These are phyloP conservation scores for Bombus turneri DNA, from an alignment of 1,140 invertebrate genomes.

Conservation along the genomic window DNA sequence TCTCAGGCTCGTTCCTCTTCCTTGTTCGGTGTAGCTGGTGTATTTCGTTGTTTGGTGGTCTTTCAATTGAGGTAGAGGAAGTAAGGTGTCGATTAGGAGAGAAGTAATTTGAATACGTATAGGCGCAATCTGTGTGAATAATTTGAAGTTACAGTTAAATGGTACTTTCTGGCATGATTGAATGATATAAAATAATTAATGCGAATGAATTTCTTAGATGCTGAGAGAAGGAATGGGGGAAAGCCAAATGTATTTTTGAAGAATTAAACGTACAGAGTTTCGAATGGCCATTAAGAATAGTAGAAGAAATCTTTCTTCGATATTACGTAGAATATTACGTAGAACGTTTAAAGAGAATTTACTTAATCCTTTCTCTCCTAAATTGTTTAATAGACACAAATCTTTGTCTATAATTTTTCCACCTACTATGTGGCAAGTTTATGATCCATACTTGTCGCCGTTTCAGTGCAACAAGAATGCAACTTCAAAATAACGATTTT, in stretches of 20 bases:
- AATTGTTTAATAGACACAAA: not conserved
- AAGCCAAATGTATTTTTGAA: not conserved
- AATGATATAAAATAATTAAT: not conserved
- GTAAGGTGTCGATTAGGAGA: too few relatives aligned
- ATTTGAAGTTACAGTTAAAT: not conserved
- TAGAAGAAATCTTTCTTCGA: not conserved
- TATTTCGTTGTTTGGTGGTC: not conserved
- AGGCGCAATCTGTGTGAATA: not conserved
- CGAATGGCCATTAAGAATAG: too few relatives aligned
- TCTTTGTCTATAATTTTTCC: not conserved
- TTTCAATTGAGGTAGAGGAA: not conserved
- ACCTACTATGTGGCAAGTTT: not conserved
- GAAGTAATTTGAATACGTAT: too few relatives aligned
- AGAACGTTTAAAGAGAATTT: not conserved
- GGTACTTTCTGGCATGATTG: not conserved
- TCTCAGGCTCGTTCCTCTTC: slow-evolving; percentile 7
- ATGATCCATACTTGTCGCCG: too few relatives aligned
- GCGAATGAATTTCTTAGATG: too few relatives aligned
- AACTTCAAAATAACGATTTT: too few relatives aligned
- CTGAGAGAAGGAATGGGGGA: not conserved
- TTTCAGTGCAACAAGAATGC: too few relatives aligned
- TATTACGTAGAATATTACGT: not conserved
- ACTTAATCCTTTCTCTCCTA: not conserved
- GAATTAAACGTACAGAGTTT: too few relatives aligned
- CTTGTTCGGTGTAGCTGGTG: not conserved